A percentile compares a stretch with the other conserved stretches of the same genome.
These are phyloP conservation scores for Falco columbarius DNA, from an alignment of 2,797 vertebrate species.

Conservation along the genomic window DNA sequence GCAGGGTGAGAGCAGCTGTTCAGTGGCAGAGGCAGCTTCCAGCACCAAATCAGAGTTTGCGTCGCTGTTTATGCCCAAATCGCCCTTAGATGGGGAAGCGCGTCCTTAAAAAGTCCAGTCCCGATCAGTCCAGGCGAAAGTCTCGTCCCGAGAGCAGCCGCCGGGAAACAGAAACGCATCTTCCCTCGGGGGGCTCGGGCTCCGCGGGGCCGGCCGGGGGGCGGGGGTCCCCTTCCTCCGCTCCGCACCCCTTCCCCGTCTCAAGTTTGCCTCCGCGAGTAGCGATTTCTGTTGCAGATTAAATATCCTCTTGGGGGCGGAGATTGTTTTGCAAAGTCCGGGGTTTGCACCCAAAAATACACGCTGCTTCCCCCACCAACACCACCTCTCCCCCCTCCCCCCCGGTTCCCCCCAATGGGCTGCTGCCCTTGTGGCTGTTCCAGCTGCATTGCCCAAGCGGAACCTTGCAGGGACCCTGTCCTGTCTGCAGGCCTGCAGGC, in stretches of 20 bases:
- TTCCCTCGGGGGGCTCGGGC: slow-evolving; percentile 15
- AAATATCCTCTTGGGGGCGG: slow-evolving; percentile 73
- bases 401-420: too few relatives aligned
- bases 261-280: slow-evolving; percentile 71
- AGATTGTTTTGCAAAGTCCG: slow-evolving; percentile 54
- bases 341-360: slow-evolving; percentile 27
- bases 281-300: slow-evolving; percentile 72
- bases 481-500: too few relatives aligned
- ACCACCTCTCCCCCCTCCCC: neutral
- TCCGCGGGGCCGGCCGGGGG: neutral
- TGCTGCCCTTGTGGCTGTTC: too few relatives aligned
- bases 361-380: neutral
- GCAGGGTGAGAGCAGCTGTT: slow-evolving; percentile 68
- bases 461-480: too few relatives aligned
- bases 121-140: slow-evolving; percentile 19
- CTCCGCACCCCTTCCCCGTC: slow-evolving; percentile 57
- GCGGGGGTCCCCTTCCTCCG: slow-evolving; percentile 16
- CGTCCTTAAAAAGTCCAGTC: slow-evolving; percentile 60
- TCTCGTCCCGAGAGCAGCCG: slow-evolving; percentile 12
- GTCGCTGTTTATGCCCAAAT: slow-evolving; percentile 70
- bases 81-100: slow-evolving; percentile 29
- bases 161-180: slow-evolving; percentile 61
- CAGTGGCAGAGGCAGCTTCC: slow-evolving; percentile 61
- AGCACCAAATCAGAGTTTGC: slow-evolving; percentile 64
- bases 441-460: too few relatives aligned